Evolutionary conservation across 1,140 invertebrate genomes (phyloP), one percentile per base, ranked within the genome.

Genomic region (Lasaia peninsularis): DNA sequence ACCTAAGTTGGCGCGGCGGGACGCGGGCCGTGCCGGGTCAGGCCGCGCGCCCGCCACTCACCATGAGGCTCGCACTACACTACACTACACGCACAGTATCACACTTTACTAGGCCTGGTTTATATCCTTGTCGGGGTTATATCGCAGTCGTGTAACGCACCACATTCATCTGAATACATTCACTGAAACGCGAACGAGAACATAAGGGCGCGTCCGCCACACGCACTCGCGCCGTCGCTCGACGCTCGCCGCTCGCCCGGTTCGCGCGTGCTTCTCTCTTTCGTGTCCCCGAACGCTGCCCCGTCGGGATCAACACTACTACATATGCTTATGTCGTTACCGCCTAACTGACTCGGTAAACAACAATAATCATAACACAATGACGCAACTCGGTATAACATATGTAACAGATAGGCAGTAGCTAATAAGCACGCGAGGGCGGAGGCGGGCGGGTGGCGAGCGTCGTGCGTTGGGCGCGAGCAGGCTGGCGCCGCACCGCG

Each of bases 191-290:
- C 18, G 40, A 11, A 48, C 40, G 9, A 11, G 18, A 11, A 9
- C 18, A 20, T 48, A 10, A 48, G 40, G 40, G 40, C 58, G 55
- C 49, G 14, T 28, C 40, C 52, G 24, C 16, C 8, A 21, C 32
- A 28, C 59, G 37, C 34, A 7, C 31, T 18, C 49, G 24, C 32
- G 11, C 35, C 14, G 12, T 34, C 10, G 9, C 28, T 11, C 14
- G 18, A 7, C 56, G 62, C 34, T 12, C 24, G 48, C 21, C 33
- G 34, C 56, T 32, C 33, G 52, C 52, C 18, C 34, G 18, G 16
- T 4, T 11, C 8, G 0, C 32, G 18, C 52, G 37, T 18, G 14
- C 35, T 9, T 5, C 24, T n/a, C 12, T 2, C 9, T 7, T 9
- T 18, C 37, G 37, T 20, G 37, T 2, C 37, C 12, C n/a, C 35